Percentiles rank a stretch among this genome's conserved stretches.
Conservation (phyloP, 1,140 invertebrate genomes). For the Myzus persicae region DNA sequence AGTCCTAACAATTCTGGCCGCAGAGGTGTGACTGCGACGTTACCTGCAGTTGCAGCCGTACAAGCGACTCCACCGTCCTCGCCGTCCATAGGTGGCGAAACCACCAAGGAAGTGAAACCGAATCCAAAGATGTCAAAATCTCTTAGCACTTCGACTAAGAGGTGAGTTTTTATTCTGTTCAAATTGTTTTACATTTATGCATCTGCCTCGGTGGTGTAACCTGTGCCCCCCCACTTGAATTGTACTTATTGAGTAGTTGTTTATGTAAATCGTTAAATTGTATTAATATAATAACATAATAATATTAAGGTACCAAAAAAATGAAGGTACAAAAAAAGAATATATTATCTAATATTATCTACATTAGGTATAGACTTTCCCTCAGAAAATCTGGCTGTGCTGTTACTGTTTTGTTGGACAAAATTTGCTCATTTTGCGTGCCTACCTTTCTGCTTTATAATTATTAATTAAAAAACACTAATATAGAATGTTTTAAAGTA, state of each 20-base stretch:
- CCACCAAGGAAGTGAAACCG: constrained; percentile 83
- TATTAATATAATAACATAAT: neutral
- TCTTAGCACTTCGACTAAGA: constrained; percentile 89
- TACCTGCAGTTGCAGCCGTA: constrained; percentile 40
- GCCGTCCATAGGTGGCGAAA: constrained; percentile 68
- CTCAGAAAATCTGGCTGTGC: too few species aligned
- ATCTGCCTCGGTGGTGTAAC: neutral
- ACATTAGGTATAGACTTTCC: too few species aligned
- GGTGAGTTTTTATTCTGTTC: constrained; percentile 64
- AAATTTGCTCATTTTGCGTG: too few species aligned
- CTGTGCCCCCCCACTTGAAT: neutral
- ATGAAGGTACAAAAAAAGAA: neutral
- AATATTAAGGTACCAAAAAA: neutral
- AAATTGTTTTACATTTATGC: neutral
- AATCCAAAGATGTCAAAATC: constrained; percentile 95
- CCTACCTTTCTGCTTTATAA: too few species aligned
- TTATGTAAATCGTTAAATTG: neutral
- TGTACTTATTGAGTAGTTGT: neutral
- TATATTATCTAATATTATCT: too few species aligned
- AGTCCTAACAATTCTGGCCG: constrained; percentile 57
- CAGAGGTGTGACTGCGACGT: constrained; percentile 43
- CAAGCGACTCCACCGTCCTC: constrained; percentile 61
- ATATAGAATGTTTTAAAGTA: neutral
- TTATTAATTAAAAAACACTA: neutral
- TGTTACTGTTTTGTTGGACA: too few species aligned